Conservation (phyloP, 2,888 invertebrate genomes). For the Orthonychiurus folsomi region DNA sequence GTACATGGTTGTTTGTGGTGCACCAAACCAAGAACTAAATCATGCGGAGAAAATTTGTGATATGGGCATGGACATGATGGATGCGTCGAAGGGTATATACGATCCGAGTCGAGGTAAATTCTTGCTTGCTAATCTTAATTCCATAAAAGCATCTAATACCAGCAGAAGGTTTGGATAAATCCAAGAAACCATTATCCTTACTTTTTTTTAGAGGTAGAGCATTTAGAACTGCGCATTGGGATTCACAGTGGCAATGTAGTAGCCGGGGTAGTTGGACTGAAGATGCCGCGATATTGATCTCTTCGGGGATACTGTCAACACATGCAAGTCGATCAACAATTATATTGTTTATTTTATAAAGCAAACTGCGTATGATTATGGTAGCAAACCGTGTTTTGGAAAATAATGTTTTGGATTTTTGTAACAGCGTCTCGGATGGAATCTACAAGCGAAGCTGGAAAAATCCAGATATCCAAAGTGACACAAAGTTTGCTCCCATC, state of each 20-base stretch:
- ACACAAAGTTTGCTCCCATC: slow-evolving; percentile 67
- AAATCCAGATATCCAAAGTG: slow-evolving; percentile 86
- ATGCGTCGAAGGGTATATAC: slow-evolving; percentile 49
- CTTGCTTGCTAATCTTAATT: neutral
- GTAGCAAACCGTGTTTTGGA: neutral
- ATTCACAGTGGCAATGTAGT: slow-evolving; percentile 87
- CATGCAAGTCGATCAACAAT: slow-evolving; percentile 46
- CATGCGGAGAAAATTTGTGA: slow-evolving; percentile 88
- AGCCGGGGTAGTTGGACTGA: slow-evolving; percentile 57
- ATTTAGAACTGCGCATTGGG: slow-evolving; percentile 68
- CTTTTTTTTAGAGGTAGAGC: slow-evolving; percentile 6
- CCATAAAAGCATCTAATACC: too few species aligned
- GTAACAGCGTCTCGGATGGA: slow-evolving; percentile 73
- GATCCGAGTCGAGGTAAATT: neutral
- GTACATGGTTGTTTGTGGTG: slow-evolving; percentile 96
- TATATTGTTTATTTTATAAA: too few species aligned
- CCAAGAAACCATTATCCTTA: too few species aligned
- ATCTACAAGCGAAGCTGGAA: slow-evolving; percentile 83
- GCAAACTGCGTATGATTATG: neutral
- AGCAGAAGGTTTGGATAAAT: too few species aligned
- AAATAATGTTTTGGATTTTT: neutral
- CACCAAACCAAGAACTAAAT: slow-evolving; percentile 77
- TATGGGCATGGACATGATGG: slow-evolving; percentile 94
- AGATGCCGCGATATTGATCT: slow-evolving; percentile 81
- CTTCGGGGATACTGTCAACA: slow-evolving; percentile 85